Percentiles rank a stretch among this genome's conserved stretches.
Conservation (phyloP, 2,888 invertebrate genomes). For the Erebia ligea region DNA sequence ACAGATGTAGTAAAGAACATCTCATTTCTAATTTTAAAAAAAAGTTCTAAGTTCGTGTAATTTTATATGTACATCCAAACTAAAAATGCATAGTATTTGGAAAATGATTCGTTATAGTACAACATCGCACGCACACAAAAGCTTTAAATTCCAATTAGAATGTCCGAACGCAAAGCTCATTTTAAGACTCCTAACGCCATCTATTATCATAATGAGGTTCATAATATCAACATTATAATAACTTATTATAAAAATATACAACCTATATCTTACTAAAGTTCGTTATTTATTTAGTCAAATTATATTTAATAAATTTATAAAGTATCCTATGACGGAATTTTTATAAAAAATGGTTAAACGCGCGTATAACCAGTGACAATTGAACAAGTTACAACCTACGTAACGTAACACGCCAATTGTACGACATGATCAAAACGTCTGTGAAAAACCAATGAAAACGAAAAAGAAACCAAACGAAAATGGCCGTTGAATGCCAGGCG, state of each 20-base stretch:
- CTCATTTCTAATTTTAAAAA: too few relatives aligned
- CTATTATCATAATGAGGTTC: slow-evolving; percentile 64
- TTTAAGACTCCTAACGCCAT: slow-evolving; percentile 66
- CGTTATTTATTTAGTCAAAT: neutral
- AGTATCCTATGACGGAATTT: neutral
- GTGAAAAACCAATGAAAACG: slow-evolving; percentile 72
- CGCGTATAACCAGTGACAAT: slow-evolving; percentile 26
- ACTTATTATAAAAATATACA: neutral
- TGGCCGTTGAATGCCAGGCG: slow-evolving; percentile 72
- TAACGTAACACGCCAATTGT: slow-evolving; percentile 48
- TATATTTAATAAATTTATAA: neutral
- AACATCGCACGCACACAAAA: too few relatives aligned
- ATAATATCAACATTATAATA: slow-evolving; percentile 44
- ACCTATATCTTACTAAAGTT: neutral
- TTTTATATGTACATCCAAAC: too few relatives aligned
- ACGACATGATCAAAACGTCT: slow-evolving; percentile 73
- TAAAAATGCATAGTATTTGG: too few relatives aligned
- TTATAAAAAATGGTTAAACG: neutral
- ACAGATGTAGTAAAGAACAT: too few relatives aligned
- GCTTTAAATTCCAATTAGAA: neutral
- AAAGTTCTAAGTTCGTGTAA: too few relatives aligned
- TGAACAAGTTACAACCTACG: slow-evolving; percentile 43
- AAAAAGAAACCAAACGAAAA: slow-evolving; percentile 75
- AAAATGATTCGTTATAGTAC: too few relatives aligned
- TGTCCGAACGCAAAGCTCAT: neutral